Evolutionary conservation across 2,888 invertebrate genomes (phyloP).

Genomic region (Noctua pronuba): DNA sequence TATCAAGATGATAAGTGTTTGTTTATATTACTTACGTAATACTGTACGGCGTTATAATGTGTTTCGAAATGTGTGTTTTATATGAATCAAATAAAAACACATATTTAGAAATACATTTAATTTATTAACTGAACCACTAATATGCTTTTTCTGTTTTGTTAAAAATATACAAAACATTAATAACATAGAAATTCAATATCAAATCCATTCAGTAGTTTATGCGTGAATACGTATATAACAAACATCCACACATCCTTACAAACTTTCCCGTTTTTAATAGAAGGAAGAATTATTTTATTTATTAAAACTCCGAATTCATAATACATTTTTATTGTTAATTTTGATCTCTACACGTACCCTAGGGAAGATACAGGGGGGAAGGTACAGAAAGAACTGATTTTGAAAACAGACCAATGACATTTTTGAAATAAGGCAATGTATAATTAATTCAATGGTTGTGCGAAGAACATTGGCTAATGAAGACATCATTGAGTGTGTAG

Average conservation of each 20-base stretch:
- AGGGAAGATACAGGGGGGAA: no score
- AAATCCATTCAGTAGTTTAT: background rate
- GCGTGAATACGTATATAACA: no score
- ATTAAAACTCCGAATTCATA: background rate
- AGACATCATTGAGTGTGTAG: conserved; percentile 14
- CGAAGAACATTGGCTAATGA: background rate
- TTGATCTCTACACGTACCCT: background rate
- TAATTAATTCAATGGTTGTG: conserved; percentile 12
- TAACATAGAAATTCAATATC: no score
- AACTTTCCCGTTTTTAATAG: background rate
- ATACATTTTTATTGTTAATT: no score
- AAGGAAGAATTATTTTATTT: background rate
- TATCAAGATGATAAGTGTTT: background rate
- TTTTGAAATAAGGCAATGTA: background rate
- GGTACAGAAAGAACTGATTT: background rate
- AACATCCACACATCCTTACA: background rate
- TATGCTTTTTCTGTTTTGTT: no score
- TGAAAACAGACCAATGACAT: background rate
- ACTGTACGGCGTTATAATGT: no score
- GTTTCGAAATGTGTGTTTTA: no score
- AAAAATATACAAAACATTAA: no score
- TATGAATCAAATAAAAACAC: background rate
- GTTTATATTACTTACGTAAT: background rate
- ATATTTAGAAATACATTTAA: background rate
- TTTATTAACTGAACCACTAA: no score